phyloP scores from a whole-genome alignment of 2,797 vertebrate genomes.

The Pangasius mekongensis region DNA sequence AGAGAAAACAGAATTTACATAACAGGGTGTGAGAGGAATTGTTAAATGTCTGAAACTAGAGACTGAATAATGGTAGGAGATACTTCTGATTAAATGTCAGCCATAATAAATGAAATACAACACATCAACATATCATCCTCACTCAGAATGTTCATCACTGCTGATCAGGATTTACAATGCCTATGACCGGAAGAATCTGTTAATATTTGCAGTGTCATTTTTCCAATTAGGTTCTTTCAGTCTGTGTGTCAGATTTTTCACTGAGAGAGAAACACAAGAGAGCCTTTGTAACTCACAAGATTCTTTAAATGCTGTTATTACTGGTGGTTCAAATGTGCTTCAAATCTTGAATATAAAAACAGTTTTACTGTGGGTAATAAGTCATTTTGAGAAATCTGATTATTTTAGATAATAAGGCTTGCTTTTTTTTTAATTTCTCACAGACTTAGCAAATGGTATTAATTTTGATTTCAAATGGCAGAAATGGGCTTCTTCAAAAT shows the following conservation, averaged over 20 bases:
- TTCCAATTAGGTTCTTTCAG: background rate
- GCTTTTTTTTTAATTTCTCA: background rate
- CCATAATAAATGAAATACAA: constrained; percentile 50
- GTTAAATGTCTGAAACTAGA: constrained; percentile 62
- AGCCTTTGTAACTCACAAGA: background rate
- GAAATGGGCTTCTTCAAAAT: background rate
- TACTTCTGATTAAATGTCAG: constrained; percentile 62
- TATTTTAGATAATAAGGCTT: background rate
- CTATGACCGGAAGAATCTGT: constrained; percentile 22
- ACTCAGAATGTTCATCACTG: constrained; percentile 22
- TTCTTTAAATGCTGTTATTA: background rate
- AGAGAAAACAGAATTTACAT: background rate
- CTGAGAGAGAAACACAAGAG: background rate
- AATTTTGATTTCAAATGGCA: background rate
- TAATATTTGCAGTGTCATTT: constrained; percentile 18
- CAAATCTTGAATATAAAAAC: background rate
- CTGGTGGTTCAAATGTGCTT: background rate
- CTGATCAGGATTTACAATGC: constrained; percentile 54
- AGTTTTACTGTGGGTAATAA: background rate
- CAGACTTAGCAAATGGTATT: background rate
- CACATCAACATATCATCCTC: constrained; percentile 48
- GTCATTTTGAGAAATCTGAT: background rate
- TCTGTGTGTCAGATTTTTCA: background rate
- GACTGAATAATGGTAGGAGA: constrained; percentile 61
- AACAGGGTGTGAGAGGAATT: constrained; percentile 65